phyloP scores from a whole-genome alignment of 2,797 vertebrate genomes.

The Pseudomugil gertrudae region DNA sequence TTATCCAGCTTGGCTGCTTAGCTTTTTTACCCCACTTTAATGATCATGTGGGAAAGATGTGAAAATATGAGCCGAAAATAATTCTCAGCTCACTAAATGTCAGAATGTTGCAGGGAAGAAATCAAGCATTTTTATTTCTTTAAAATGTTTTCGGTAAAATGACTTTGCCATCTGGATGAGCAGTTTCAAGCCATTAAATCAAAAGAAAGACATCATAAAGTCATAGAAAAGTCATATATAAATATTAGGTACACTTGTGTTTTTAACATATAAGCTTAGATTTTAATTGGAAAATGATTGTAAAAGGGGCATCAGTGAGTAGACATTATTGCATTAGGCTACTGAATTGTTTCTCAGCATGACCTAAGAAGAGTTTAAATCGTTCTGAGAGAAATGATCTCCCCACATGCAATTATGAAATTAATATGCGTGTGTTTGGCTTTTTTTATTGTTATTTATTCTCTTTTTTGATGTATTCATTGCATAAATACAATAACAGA shows the following conservation, averaged over 20 bases:
- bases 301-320: not conserved
- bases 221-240: not conserved
- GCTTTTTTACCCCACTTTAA: conserved; percentile 1
- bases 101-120: conserved; percentile 10
- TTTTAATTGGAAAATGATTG: not conserved
- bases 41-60: conserved; percentile 6
- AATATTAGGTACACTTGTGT: not conserved
- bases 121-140: conserved; percentile 11
- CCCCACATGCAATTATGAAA: conserved; percentile 14
- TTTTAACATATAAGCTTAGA: not conserved
- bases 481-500: conserved; percentile 39
- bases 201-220: not conserved
- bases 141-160: conserved; percentile 7
- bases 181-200: conserved; percentile 2
- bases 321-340: not conserved
- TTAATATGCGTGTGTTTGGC: not conserved
- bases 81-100: not conserved
- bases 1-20: conserved; percentile 18
- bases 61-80: conserved; percentile 5
- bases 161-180: conserved; percentile 4
- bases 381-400: conserved; percentile 1
- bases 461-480: conserved; percentile 4
- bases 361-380: not conserved
- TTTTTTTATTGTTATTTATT: too few relatives aligned
- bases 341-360: not conserved